A percentile compares a stretch with the other conserved stretches of the same genome.
Conservation (phyloP, 2,113 vertebrate genomes). For the Chaetodon auriga region DNA sequence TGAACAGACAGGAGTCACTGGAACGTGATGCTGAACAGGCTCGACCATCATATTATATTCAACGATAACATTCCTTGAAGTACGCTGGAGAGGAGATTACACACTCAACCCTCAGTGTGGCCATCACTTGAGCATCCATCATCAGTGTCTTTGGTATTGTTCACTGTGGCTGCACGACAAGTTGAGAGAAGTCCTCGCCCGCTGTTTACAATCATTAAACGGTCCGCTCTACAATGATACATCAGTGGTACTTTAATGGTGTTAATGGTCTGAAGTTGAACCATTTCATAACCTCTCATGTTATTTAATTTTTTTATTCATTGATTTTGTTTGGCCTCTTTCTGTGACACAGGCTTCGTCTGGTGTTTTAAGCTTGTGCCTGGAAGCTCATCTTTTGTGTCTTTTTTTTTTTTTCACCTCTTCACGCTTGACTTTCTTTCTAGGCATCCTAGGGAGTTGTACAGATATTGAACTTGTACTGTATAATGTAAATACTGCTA, state of each 20-base stretch:
- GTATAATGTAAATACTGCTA: constrained; percentile 81
- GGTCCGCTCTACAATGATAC: constrained; percentile 51
- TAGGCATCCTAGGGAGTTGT: constrained; percentile 57
- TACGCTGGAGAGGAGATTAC: constrained; percentile 3
- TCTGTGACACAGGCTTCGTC: constrained; percentile 3
- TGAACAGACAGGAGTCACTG: constrained; percentile 5
- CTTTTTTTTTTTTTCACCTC: constrained; percentile 42
- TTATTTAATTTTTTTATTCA: constrained; percentile 74
- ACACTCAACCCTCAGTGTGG: not conserved
- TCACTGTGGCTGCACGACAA: constrained; percentile 7
- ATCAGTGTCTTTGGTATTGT: not conserved
- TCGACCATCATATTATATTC: not conserved
- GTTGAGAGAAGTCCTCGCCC: constrained; percentile 24
- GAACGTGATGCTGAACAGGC: constrained; percentile 6
- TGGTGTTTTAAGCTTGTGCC: constrained; percentile 20
- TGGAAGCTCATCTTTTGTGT: constrained; percentile 43
- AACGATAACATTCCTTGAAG: constrained; percentile 62
- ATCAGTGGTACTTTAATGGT: constrained; percentile 47
- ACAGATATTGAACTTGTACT: constrained; percentile 68
- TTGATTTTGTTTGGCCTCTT: constrained; percentile 28
- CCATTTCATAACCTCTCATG: constrained; percentile 59
- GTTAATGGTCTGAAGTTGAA: constrained; percentile 55
- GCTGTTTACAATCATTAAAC: constrained; percentile 62
- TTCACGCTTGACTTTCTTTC: constrained; percentile 45
- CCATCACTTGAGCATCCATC: constrained; percentile 4